Percentiles rank a stretch among this genome's conserved stretches.
Evolutionary conservation across 2,797 vertebrate genomes (phyloP).

Genomic region (Microtus agrestis): DNA sequence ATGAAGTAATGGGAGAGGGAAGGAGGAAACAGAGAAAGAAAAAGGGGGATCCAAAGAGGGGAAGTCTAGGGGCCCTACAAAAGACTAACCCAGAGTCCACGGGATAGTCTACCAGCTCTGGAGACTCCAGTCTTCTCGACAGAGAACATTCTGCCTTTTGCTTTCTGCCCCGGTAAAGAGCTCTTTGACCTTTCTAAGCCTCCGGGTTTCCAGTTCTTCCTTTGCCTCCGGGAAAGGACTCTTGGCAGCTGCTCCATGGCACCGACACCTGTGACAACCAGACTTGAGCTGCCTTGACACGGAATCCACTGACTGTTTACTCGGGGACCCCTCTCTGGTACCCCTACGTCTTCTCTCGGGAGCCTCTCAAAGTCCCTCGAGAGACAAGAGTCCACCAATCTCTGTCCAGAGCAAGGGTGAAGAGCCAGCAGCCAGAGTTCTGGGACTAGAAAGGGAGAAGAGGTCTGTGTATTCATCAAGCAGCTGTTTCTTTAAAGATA

Average conservation of each 20-base stretch:
- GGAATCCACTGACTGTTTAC: background rate
- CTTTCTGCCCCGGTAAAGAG: background rate
- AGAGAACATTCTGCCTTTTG: background rate
- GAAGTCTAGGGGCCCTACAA: background rate
- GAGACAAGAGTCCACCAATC: background rate
- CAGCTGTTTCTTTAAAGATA: background rate
- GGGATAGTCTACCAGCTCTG: background rate
- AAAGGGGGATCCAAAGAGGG: background rate
- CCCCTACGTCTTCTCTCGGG: background rate
- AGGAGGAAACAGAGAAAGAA: background rate
- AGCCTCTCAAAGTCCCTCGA: background rate
- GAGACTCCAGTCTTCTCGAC: background rate
- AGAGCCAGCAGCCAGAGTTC: background rate
- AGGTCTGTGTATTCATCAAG: background rate
- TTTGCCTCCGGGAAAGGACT: background rate
- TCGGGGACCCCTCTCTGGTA: background rate
- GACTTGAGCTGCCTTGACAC: background rate
- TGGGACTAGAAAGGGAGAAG: background rate
- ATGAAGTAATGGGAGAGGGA: background rate
- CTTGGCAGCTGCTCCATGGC: background rate
- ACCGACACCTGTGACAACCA: background rate
- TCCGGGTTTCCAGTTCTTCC: background rate
- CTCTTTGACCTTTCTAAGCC: background rate
- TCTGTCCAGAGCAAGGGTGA: background rate
- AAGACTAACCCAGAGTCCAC: background rate